Evolutionary conservation across 2,888 invertebrate species (phyloP), one percentile per base, ranked within the genome.

Genomic region (Stratiomys singularior): DNA sequence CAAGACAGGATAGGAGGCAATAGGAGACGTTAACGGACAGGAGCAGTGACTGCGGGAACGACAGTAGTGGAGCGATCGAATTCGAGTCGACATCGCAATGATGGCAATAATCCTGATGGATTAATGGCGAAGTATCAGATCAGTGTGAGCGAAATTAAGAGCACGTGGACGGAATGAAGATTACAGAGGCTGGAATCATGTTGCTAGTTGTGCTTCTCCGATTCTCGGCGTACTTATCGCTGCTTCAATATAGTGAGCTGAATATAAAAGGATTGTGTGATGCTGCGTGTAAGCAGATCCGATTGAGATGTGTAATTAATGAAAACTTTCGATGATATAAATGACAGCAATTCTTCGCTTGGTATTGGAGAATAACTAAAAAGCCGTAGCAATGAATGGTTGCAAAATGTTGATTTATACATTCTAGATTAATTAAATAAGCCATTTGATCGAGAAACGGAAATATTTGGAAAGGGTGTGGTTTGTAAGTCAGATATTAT

Each of bases 91-190:
- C 23, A 56, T 72, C 18, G 56, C 56, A 30, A 60, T 60, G 74
- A 74, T 44, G 74, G 60, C 37, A 74, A 30, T 60, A 74, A 60
- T 58, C 60, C 58, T 37, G 74, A 74, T 37, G 60, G 60, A 74
- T 60, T 30, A 23, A 60, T 30, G 37, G 67, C 18, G 21, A 47
- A 69, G 47, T 71, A 27, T 71, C 47, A 27, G 71, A 9, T 71
- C n/a, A 15, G 52, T 23, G 47, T 46, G 47, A 46, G 47, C 5
- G 47, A 44, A 67, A 52, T 60, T 74, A 58, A 18, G 23, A 60
- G 60, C 74, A 60, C 60, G 74, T 74, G 37, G 74, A 58, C 30
- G 30, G 15, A 69, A 25, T 47, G 27, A 15, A 67, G 44, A 18
- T 67, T 15, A 82, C 15, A 18, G 52, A 5, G 52, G 52, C 15